Evolutionary conservation across 2,888 invertebrate genomes (phyloP).

Genomic region (Biston betularia): DNA sequence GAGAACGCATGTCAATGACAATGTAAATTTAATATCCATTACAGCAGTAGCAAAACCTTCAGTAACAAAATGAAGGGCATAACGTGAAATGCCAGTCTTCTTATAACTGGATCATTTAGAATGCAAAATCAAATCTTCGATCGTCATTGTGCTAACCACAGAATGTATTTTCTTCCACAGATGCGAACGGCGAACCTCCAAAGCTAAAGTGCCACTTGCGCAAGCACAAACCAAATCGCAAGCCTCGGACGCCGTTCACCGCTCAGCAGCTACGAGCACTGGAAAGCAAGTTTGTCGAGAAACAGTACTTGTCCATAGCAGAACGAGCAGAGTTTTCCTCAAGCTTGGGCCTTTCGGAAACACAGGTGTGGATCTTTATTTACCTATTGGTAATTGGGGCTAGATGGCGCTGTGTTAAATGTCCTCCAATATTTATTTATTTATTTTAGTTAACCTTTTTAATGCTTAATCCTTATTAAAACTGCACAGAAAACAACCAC

Average conservation of each 20-base stretch:
- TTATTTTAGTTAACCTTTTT: no score
- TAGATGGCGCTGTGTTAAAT: no score
- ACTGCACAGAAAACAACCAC: no score
- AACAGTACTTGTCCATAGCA: conserved; percentile 98
- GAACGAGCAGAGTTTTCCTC: conserved; percentile 99
- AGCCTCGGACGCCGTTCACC: conserved; percentile 99
- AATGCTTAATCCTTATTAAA: no score
- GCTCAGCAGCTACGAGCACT: conserved; percentile 97
- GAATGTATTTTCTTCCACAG: conserved; percentile 67
- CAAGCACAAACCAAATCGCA: conserved; percentile 99
- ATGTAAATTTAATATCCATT: no score
- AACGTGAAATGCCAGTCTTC: no score
- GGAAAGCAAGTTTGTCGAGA: conserved; percentile 98
- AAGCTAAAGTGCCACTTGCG: conserved; percentile 96
- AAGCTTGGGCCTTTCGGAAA: conserved; percentile 91
- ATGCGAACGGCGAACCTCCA: conserved; percentile 92
- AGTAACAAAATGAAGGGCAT: no score
- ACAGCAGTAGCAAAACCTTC: no score
- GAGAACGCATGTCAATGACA: no score
- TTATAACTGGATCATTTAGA: no score
- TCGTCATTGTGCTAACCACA: background rate
- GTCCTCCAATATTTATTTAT: no score
- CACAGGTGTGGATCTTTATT: conserved; percentile 64
- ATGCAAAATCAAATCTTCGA: background rate
- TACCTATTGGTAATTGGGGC: no score